Conservation (phyloP, 2,113 vertebrate genomes). For the Stigmatopora argus region DNA sequence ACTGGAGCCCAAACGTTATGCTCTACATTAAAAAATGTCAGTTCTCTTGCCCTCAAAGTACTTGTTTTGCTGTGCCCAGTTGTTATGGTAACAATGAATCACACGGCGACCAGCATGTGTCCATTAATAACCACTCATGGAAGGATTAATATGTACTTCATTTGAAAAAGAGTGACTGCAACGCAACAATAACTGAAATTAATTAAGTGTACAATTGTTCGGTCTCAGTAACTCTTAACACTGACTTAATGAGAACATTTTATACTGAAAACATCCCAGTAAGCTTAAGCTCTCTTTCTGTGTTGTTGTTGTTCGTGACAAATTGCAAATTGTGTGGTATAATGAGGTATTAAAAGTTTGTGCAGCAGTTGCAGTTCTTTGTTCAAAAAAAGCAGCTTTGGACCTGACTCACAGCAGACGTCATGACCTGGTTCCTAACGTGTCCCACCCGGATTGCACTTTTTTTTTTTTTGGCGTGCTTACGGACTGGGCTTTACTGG, state of each 20-base stretch:
- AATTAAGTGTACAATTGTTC: neutral
- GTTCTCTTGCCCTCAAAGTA: neutral
- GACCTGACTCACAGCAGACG: conserved; percentile 61
- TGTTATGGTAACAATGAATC: conserved; percentile 10
- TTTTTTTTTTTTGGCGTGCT: conserved; percentile 32
- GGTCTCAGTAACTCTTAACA: neutral
- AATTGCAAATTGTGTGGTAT: conserved; percentile 19
- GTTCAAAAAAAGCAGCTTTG: conserved; percentile 57
- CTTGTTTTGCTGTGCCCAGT: neutral
- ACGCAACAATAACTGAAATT: neutral
- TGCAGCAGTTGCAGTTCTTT: conserved; percentile 36
- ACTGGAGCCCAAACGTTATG: neutral
- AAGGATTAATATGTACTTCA: neutral
- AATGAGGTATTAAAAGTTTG: conserved; percentile 30
- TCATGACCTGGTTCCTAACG: conserved; percentile 46
- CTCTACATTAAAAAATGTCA: neutral
- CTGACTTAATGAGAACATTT: conserved; percentile 1
- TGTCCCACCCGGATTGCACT: conserved; percentile 24
- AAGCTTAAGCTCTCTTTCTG: neutral
- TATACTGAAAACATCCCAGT: neutral
- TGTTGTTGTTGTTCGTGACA: conserved; percentile 4
- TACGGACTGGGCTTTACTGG: conserved; percentile 45
- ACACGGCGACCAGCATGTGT: conserved; percentile 13
- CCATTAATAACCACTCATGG: conserved; percentile 9
- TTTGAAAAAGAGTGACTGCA: neutral